Base-by-base conservation (phyloP, 2,888 invertebrate species). In the Drosophila falleni region DNA sequence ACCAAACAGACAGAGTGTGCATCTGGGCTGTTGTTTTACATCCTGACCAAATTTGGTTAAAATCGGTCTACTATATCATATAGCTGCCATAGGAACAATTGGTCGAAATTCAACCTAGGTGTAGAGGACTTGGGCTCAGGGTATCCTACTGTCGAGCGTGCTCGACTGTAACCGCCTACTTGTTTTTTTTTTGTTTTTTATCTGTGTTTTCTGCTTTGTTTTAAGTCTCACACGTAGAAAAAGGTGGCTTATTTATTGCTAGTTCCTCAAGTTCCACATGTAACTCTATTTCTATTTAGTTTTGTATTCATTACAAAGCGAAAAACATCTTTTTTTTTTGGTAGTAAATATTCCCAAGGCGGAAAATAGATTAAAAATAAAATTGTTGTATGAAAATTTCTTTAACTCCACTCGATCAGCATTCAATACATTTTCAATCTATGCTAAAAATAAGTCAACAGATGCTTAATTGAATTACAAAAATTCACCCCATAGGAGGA, bases 241-340 rank as follows among this genome's bases (percentile, higher is more conserved):
- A n/a, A 35, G 9, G n/a, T 2, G 15, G 31, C 5, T 39, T 51
- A 23, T 46, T 35, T 46, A 23, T 58, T 26, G 10, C 11, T 9
- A 47, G n/a, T 47, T 58, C 56, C 46, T 15, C 16, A 26, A 44
- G 19, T 55, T 42, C 10, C 6, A n/a, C 19, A 51, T 31, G 15
- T 31, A 49, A 31, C 29, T 46, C 23, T 31, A 15, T 31, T 16
- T 31, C 6, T 33, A 16, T 11, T 49, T 16, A 16, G 11, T 16
- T 49, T 31, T 6, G 11, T 5, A 31, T 15, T 29, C 10, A 44
- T 6, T 44, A 5, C 35, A 29, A 29, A 6, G 9, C 9, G 31
- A 31, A 31, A 2, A 37, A 37, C 13, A 13, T 37, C n/a, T 19
- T 19, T 19, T 35, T 4, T 13, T 35, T 35, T 35, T 35, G 35